Evolutionary conservation across 2,113 vertebrate genomes (phyloP).

Genomic region (Halichoerus grypus): DNA sequence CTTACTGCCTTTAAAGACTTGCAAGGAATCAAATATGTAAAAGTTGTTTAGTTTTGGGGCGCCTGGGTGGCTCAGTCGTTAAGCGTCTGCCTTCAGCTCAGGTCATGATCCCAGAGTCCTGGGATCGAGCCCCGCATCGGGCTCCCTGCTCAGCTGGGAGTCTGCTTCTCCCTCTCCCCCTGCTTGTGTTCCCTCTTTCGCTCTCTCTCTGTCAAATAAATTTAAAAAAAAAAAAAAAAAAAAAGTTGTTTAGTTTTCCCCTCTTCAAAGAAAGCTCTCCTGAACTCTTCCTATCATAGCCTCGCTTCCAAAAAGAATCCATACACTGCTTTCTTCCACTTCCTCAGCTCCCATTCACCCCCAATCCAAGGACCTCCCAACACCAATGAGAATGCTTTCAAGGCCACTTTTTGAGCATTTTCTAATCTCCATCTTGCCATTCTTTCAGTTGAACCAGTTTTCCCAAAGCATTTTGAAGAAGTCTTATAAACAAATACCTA

Average conservation of each 20-base stretch:
- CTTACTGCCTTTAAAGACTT: not conserved
- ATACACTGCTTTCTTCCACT: too few species aligned
- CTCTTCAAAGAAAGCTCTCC: not conserved
- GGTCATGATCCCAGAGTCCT: too few species aligned
- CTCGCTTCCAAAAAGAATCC: not conserved
- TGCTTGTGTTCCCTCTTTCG: too few species aligned
- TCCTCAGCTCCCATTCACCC: too few species aligned
- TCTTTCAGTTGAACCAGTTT: not conserved
- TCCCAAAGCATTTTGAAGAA: not conserved
- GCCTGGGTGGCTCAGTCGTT: too few species aligned
- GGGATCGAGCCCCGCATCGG: too few species aligned
- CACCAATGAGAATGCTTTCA: not conserved
- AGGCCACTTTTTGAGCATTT: not conserved
- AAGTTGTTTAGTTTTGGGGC: not conserved
- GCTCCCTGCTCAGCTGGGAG: too few species aligned
- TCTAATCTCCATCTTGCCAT: not conserved
- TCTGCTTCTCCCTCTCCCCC: too few species aligned
- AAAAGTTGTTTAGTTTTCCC: not conserved
- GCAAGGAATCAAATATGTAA: not conserved
- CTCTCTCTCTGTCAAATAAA: too few species aligned
- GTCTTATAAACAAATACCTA: not conserved
- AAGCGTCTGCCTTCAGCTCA: too few species aligned
- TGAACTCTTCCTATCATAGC: not conserved
- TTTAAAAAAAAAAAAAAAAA: too few species aligned
- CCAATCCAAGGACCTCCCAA: not conserved